Evolutionary conservation across 2,888 invertebrate species (phyloP).

Genomic region (Hecatera dysodea): DNA sequence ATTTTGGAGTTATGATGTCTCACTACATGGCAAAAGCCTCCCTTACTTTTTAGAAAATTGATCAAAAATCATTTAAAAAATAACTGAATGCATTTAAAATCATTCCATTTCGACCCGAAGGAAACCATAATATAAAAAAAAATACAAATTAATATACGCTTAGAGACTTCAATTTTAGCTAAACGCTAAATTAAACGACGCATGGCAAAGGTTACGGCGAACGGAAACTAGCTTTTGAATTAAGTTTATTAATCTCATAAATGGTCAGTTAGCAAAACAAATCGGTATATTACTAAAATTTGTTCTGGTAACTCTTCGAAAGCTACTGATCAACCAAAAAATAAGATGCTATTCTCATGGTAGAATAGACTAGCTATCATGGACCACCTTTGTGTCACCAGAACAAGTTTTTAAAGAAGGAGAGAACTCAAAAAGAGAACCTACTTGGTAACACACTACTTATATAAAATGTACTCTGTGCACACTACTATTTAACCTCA

Average conservation of each 20-base stretch:
- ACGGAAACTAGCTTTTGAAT: not conserved
- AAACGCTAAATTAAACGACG: conserved; percentile 21
- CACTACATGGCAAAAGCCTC: too few relatives aligned
- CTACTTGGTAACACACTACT: too few relatives aligned
- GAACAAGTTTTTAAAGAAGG: too few relatives aligned
- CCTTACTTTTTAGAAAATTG: not conserved
- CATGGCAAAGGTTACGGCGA: conserved; percentile 26
- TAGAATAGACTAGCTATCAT: too few relatives aligned
- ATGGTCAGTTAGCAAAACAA: not conserved
- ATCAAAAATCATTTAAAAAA: conserved; percentile 7
- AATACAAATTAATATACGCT: conserved; percentile 42
- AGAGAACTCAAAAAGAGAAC: too few relatives aligned
- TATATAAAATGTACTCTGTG: too few relatives aligned
- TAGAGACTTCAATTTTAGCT: conserved; percentile 17
- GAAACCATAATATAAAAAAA: conserved; percentile 28
- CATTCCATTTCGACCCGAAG: conserved; percentile 51
- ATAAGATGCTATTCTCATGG: too few relatives aligned
- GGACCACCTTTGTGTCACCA: too few relatives aligned
- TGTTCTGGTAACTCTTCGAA: not conserved
- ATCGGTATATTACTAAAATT: conserved; percentile 1
- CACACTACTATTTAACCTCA: too few relatives aligned
- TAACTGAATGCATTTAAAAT: conserved; percentile 51
- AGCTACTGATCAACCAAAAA: too few relatives aligned
- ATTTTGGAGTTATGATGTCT: not conserved
- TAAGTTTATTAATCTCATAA: not conserved